Evolutionary conservation across 2,797 vertebrate genomes (phyloP).

Genomic region (Sebastes matsubarae): DNA sequence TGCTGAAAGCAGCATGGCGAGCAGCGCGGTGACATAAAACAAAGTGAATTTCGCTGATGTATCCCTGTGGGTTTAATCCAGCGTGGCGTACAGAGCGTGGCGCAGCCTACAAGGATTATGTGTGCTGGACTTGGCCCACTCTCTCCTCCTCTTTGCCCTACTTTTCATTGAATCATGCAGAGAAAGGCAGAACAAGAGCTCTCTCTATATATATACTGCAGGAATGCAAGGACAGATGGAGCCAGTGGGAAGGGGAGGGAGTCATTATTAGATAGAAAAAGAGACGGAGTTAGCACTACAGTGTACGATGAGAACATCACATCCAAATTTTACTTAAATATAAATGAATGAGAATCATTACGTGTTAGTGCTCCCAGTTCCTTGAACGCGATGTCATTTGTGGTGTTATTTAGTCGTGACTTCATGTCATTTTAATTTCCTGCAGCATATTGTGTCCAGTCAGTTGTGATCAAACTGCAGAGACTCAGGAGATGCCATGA

Average conservation of each 20-base stretch:
- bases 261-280: conserved; percentile 11
- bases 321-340: neutral
- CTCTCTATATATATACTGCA: conserved; percentile 37
- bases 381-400: neutral
- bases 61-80: conserved; percentile 76
- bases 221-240: conserved; percentile 74
- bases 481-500: conserved; percentile 27
- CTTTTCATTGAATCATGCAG: conserved; percentile 78
- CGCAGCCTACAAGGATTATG: conserved; percentile 79
- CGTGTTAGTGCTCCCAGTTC: neutral
- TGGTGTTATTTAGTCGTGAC: neutral
- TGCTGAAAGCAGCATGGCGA: neutral
- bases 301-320: neutral
- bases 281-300: neutral
- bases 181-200: conserved; percentile 57
- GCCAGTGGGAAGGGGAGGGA: conserved; percentile 32
- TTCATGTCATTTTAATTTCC: neutral
- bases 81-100: conserved; percentile 68
- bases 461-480: conserved; percentile 23
- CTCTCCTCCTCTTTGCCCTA: conserved; percentile 77
- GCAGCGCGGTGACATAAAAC: conserved; percentile 67
- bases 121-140: conserved; percentile 77
- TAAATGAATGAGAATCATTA: neutral
- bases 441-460: conserved; percentile 16
- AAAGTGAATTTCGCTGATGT: conserved; percentile 59